Percentiles rank a stretch among this genome's conserved stretches.
Conservation (phyloP, 2,888 invertebrate species). For the Drosophila aldrichi region DNA sequence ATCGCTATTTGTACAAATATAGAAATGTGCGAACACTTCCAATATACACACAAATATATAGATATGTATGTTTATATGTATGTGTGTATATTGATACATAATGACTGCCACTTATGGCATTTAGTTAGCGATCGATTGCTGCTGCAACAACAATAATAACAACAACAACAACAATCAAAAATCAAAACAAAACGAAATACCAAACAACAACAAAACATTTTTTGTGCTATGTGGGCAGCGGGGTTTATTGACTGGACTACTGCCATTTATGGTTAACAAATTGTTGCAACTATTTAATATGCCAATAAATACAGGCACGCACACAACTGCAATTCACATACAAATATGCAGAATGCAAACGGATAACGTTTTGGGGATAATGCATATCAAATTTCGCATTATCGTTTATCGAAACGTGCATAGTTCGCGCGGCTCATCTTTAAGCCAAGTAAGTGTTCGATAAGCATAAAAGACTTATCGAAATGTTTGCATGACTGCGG, state of each 20-base stretch:
- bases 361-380: not conserved
- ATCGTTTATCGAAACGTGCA: slow-evolving; percentile 32
- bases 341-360: not conserved
- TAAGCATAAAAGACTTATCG: slow-evolving; percentile 24
- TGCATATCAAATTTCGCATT: slow-evolving; percentile 11
- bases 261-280: slow-evolving; percentile 70
- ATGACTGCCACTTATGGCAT: slow-evolving; percentile 64
- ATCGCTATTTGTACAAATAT: slow-evolving; percentile 40
- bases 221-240: slow-evolving; percentile 51
- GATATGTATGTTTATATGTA: too few relatives aligned
- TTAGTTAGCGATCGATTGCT: slow-evolving; percentile 57
- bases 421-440: slow-evolving; percentile 29
- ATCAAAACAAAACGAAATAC: slow-evolving; percentile 40
- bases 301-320: slow-evolving; percentile 19
- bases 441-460: slow-evolving; percentile 17
- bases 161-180: slow-evolving; percentile 10
- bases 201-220: slow-evolving; percentile 29
- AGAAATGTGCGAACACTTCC: slow-evolving; percentile 44
- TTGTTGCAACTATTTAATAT: slow-evolving; percentile 61
- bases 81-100: slow-evolving; percentile 15
- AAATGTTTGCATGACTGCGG: not conserved
- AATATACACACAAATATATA: slow-evolving; percentile 22
- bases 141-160: slow-evolving; percentile 26
- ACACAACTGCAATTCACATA: slow-evolving; percentile 6
- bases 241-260: slow-evolving; percentile 68